Evolutionary conservation across 1,140 invertebrate genomes (phyloP), one percentile per base, ranked within the genome.

Genomic region (Aporrectodea caliginosa): DNA sequence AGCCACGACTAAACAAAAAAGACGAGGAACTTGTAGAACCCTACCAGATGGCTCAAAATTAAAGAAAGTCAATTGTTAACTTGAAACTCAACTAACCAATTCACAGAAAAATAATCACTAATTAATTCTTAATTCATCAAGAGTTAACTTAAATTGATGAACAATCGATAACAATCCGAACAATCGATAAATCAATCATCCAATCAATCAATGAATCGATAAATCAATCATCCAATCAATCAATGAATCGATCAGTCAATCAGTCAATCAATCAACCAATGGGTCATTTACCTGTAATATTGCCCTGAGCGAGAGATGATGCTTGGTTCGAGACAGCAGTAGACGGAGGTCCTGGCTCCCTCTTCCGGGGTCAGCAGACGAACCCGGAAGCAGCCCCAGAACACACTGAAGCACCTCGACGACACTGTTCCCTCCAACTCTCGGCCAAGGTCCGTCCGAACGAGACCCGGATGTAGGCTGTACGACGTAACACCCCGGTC

Each of bases 401-500:
- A 32, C 16, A 31, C n/a, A n/a, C 31, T 30, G 73, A 74, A 74
- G 29, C 73, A 74, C 43, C 22, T 58, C 6, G 43, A 6, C 6
- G 43, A 6, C 43, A 58, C 43, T 2, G 58, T 29, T 29, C 75
- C 34, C n/a, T 69, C 75, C 58, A 69, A 29, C n/a, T 69, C 33
- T 68, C 75, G 34, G 32, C 75, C 75, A 35, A 77, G 34, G 29
- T 77, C 43, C 22, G 75, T 77, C 14, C 35, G 33, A 1, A 77
- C 75, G 1, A 77, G 29, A 58, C 75, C 75, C 34, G 75, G 75
- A 77, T 77, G 75, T 12, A 77, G 75, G 32, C 75, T 2, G 32
- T 77, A 77, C 2, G 35, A 33, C 43, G 75, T 77, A 22, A 77
- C 75, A 31, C 75, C 75, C 1, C 30, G 31, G 31, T 35, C 75